These are phyloP conservation scores for Drosophila teissieri DNA, from an alignment of 1,140 invertebrate genomes.

Conservation along the genomic window DNA sequence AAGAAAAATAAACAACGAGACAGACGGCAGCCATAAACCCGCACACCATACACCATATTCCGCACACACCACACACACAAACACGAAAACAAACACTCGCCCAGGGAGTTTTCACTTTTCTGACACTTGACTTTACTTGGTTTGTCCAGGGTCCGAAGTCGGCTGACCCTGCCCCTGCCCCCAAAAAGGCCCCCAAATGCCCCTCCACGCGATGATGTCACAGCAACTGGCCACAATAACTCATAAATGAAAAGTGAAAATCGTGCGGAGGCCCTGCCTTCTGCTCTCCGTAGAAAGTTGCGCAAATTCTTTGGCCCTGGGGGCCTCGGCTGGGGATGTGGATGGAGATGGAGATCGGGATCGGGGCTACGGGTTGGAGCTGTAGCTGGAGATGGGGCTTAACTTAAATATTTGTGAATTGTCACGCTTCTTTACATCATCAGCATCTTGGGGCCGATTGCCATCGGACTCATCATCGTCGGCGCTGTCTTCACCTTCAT, in stretches of 20 bases:
- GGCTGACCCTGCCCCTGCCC: conserved; percentile 14
- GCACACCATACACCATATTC: conserved; percentile 13
- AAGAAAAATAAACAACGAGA: conserved; percentile 72
- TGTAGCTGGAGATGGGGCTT: conserved; percentile 17
- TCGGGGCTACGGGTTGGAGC: too few relatives aligned
- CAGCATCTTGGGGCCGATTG: conserved; percentile 51
- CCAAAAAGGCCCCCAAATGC: not conserved
- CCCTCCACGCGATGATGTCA: conserved; percentile 61
- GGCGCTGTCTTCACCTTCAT: conserved; percentile 47
- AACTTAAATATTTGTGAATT: conserved; percentile 78
- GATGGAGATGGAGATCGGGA: not conserved
- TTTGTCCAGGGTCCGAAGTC: conserved; percentile 40
- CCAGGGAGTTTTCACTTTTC: conserved; percentile 74
- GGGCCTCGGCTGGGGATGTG: conserved; percentile 12
- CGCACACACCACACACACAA: conserved; percentile 20
- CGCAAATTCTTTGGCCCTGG: conserved; percentile 75
- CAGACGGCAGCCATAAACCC: conserved; percentile 32
- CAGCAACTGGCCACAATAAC: conserved; percentile 60
- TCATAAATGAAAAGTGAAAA: conserved; percentile 83
- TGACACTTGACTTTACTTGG: conserved; percentile 80
- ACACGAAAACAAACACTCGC: conserved; percentile 27
- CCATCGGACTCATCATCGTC: conserved; percentile 59
- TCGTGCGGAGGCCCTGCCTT: conserved; percentile 47
- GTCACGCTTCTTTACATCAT: conserved; percentile 78
- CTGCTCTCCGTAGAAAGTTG: conserved; percentile 66